Conservation (phyloP, 92 coral and sea anemone genomes). For the Actinernus sp. region DNA sequence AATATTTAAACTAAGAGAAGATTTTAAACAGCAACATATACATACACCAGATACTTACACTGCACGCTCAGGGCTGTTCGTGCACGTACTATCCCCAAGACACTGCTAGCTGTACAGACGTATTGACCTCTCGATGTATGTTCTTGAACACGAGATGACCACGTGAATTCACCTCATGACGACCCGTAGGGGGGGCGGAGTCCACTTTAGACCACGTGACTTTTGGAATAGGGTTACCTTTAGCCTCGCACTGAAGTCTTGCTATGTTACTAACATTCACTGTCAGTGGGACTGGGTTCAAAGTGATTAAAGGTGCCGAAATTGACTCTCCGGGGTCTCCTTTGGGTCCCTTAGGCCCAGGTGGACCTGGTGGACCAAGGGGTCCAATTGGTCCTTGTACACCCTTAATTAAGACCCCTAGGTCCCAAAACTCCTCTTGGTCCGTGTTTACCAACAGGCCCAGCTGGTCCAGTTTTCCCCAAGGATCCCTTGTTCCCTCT, state of each 20-base stretch:
- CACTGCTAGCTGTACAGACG: constrained; percentile 53
- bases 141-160: constrained; percentile 50
- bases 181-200: constrained; percentile 16
- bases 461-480: no score
- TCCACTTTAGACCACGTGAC: constrained; percentile 72
- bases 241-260: constrained; percentile 53
- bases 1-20: background rate
- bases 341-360: constrained; percentile 65
- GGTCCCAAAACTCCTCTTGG: no score
- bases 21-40: no score
- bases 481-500: no score
- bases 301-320: constrained; percentile 54
- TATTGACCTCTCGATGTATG: no score
- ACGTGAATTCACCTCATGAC: constrained; percentile 21
- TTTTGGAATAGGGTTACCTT: constrained; percentile 71
- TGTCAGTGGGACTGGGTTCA: constrained; percentile 37
- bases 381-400: constrained; percentile 50
- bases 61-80: constrained; percentile 49
- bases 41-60: constrained; percentile 36
- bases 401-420: no score
- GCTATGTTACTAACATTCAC: constrained; percentile 57
- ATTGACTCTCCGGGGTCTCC: constrained; percentile 71
- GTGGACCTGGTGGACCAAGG: constrained; percentile 62
- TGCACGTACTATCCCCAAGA: constrained; percentile 50
- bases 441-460: no score